Percentiles rank a stretch among this genome's conserved stretches.
Evolutionary conservation across 2,888 invertebrate species (phyloP).

Genomic region (Lepidocyrtoides sp.): DNA sequence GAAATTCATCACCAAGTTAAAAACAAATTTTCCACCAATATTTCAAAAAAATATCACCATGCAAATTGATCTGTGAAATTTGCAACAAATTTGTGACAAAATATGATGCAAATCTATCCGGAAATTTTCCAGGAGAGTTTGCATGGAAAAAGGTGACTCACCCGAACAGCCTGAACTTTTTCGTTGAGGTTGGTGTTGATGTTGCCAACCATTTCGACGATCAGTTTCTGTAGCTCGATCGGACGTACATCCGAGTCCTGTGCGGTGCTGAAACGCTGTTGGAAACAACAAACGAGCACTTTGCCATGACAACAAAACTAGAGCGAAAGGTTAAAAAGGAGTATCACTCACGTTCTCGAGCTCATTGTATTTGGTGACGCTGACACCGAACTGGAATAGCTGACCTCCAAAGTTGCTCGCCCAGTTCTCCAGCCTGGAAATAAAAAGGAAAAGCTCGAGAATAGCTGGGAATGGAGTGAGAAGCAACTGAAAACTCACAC

Average conservation of each 20-base stretch:
- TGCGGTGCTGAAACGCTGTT: slow-evolving; percentile 91
- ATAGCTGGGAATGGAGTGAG: too few relatives aligned
- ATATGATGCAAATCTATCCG: too few relatives aligned
- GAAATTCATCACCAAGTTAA: too few relatives aligned
- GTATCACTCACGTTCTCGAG: slow-evolving; percentile 91
- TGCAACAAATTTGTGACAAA: too few relatives aligned
- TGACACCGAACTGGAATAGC: slow-evolving; percentile 92
- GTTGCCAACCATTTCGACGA: slow-evolving; percentile 93
- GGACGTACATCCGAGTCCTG: slow-evolving; percentile 90
- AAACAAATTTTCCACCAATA: too few relatives aligned
- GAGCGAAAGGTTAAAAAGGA: too few relatives aligned
- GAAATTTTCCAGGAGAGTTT: too few relatives aligned
- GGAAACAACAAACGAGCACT: slow-evolving; percentile 74
- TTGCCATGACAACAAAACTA: too few relatives aligned
- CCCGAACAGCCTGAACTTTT: slow-evolving; percentile 96
- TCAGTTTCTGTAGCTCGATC: slow-evolving; percentile 93
- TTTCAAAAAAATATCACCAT: too few relatives aligned
- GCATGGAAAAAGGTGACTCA: too few relatives aligned
- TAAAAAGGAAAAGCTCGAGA: not conserved
- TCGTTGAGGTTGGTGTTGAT: slow-evolving; percentile 94
- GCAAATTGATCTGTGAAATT: too few relatives aligned
- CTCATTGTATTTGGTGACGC: slow-evolving; percentile 92
- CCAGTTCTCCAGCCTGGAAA: slow-evolving; percentile 92
- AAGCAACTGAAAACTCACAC: too few relatives aligned
- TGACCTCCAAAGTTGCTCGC: slow-evolving; percentile 93